Conservation (phyloP, 2,113 vertebrate species). For the Rallus limicola region DNA sequence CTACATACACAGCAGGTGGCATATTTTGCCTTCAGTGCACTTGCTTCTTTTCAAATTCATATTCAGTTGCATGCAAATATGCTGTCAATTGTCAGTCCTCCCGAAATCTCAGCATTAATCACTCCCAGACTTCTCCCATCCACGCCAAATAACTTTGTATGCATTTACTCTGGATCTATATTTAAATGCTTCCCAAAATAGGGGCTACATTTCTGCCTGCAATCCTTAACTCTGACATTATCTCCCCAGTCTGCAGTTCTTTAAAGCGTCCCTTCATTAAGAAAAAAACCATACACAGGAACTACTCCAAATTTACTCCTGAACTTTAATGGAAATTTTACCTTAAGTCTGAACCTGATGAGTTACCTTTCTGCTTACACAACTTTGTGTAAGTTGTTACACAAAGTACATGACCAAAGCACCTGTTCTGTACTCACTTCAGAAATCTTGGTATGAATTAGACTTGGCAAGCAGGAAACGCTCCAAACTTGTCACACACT, state of each 20-base stretch:
- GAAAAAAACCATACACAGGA: neutral
- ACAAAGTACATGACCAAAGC: neutral
- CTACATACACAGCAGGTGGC: neutral
- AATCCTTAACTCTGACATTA: rapidly evolving
- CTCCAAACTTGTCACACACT: neutral
- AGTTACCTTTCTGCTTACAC: neutral
- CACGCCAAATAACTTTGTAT: neutral
- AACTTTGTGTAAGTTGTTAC: neutral
- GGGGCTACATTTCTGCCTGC: neutral
- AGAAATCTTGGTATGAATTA: neutral
- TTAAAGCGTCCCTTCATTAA: neutral
- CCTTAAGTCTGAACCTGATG: neutral
- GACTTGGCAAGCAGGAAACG: neutral
- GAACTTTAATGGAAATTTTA: rapidly evolving
- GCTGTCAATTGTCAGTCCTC: neutral
- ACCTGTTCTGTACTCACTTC: neutral
- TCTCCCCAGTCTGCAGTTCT: neutral
- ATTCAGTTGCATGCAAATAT: neutral
- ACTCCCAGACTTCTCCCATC: neutral
- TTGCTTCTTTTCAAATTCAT: neutral
- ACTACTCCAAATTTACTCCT: neutral
- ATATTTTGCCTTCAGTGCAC: neutral
- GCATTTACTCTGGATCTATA: neutral
- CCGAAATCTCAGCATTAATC: neutral
- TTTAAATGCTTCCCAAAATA: neutral